Percentiles rank a stretch among this genome's conserved stretches.
phyloP scores from a whole-genome alignment of 2,113 vertebrate species.

The Triplophysa siluroides region DNA sequence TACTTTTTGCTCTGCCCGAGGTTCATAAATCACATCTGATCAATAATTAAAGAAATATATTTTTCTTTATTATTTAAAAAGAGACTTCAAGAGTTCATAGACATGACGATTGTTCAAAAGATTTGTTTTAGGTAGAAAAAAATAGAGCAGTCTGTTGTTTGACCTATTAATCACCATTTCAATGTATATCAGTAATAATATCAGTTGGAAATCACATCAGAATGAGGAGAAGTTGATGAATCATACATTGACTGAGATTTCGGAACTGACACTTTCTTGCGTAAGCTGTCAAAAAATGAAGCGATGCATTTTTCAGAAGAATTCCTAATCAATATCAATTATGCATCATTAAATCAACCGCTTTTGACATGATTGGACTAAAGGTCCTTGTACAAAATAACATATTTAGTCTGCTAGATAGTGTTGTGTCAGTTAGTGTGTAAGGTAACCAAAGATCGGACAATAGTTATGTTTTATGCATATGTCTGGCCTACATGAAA shows the following conservation, averaged over 20 bases:
- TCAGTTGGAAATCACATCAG: not conserved
- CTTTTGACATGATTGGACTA: slow-evolving; percentile 6
- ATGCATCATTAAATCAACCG: slow-evolving; percentile 13
- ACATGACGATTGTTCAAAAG: not conserved
- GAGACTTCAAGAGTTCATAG: not conserved
- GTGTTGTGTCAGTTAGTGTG: not conserved
- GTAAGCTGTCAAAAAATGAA: slow-evolving; percentile 25
- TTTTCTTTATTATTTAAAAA: not conserved
- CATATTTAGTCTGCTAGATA: not conserved
- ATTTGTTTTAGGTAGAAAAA: not conserved
- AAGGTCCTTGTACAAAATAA: not conserved
- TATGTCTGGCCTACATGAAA: not conserved
- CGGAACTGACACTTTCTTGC: not conserved
- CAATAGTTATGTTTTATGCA: slow-evolving; percentile 4
- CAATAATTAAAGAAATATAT: not conserved
- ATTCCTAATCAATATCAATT: slow-evolving; percentile 8
- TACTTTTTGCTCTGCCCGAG: not conserved
- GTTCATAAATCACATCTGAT: slow-evolving; percentile 5
- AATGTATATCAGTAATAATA: slow-evolving; percentile 7
- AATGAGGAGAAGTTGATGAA: not conserved
- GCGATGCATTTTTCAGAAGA: slow-evolving; percentile 8
- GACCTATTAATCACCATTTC: slow-evolving; percentile 9
- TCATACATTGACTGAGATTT: slow-evolving; percentile 28
- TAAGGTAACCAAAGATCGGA: slow-evolving; percentile 1
- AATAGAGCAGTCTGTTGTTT: not conserved